These are phyloP conservation scores for Cavia porcellus DNA, from an alignment of 2,113 vertebrate species.

Conservation along the genomic window DNA sequence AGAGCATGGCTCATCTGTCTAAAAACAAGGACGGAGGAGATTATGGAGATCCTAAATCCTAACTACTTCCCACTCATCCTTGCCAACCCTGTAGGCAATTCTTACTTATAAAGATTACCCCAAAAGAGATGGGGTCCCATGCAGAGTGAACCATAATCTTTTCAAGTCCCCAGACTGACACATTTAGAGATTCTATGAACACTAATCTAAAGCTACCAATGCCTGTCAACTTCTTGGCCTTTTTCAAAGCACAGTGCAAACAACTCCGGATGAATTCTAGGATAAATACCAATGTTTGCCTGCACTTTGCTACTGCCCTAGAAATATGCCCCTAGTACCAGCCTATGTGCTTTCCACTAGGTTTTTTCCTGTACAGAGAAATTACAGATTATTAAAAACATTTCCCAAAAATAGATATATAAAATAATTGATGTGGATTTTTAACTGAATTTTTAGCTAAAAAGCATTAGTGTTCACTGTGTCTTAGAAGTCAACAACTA, in stretches of 20 bases:
- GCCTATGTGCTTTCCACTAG: neutral
- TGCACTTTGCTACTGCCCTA: neutral
- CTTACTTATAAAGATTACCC: neutral
- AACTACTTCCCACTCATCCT: neutral
- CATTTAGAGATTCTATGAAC: neutral
- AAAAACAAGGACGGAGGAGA: neutral
- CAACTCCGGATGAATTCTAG: neutral
- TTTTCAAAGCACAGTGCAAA: neutral
- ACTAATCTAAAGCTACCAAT: neutral
- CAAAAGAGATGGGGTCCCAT: neutral
- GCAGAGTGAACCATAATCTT: neutral
- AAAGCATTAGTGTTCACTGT: neutral
- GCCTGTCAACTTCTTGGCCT: neutral
- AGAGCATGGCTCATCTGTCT: neutral
- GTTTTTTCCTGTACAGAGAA: neutral
- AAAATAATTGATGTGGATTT: neutral
- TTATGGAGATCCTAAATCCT: neutral
- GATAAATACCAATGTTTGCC: neutral
- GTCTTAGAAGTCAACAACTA: neutral
- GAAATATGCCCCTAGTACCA: neutral
- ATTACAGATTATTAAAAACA: neutral
- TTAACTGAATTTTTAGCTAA: slow-evolving; percentile 1
- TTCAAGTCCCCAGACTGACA: neutral
- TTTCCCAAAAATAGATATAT: neutral
- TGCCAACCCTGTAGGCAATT: neutral